Evolutionary conservation across 2,113 vertebrate genomes (phyloP).

Genomic region (Pomatorhinus ruficollis): DNA sequence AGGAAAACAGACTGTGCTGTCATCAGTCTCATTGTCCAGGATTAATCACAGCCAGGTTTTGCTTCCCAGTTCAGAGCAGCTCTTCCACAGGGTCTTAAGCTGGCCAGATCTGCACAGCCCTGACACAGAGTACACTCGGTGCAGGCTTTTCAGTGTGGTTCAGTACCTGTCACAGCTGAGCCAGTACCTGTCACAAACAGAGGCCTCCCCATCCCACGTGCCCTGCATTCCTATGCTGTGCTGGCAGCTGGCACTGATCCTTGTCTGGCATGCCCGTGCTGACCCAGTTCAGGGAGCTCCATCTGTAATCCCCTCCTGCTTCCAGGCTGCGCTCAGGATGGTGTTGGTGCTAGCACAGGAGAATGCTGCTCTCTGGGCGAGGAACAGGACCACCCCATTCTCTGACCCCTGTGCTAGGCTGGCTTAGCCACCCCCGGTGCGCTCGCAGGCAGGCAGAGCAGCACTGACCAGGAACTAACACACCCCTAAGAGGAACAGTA

Average conservation of each 20-base stretch:
- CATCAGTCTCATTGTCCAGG: not conserved
- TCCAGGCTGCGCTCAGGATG: accelerated
- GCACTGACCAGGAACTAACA: not conserved
- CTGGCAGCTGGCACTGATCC: not conserved
- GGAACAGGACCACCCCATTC: not conserved
- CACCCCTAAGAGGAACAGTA: not conserved
- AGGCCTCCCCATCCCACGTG: not conserved
- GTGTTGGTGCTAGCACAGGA: not conserved
- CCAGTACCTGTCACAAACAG: not conserved
- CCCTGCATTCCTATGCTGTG: accelerated
- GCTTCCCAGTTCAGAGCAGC: not conserved
- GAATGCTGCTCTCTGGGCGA: not conserved
- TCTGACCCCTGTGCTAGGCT: not conserved
- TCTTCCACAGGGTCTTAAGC: not conserved
- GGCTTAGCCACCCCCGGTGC: accelerated
- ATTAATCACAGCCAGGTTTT: not conserved
- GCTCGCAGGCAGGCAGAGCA: not conserved
- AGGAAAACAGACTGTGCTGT: slow-evolving; percentile 13
- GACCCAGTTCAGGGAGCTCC: not conserved
- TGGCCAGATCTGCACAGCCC: not conserved
- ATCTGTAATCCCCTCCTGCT: not conserved
- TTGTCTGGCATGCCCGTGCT: not conserved
- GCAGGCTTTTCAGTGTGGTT: accelerated
- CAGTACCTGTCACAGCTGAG: not conserved
- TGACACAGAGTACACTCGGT: accelerated